Conservation (phyloP, 2,113 vertebrate species). For the Xyliphius kryptos region DNA sequence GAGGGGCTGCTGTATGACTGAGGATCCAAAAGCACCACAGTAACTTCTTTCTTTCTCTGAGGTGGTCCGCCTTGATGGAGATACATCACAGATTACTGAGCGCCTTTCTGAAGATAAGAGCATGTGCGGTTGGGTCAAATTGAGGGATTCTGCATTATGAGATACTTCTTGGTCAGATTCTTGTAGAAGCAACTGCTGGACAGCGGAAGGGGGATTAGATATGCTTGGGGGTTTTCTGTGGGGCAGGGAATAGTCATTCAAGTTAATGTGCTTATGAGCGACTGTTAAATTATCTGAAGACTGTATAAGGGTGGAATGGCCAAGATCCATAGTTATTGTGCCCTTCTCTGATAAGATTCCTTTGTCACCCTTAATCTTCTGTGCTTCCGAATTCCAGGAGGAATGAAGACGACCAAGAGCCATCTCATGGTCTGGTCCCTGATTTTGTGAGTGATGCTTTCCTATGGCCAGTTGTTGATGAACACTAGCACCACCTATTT, state of each 20-base stretch:
- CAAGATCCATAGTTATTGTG: conserved; percentile 50
- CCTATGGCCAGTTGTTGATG: conserved; percentile 53
- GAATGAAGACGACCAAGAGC: conserved; percentile 41
- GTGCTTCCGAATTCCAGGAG: conserved; percentile 50
- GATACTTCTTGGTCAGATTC: conserved; percentile 59
- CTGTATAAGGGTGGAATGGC: conserved; percentile 42
- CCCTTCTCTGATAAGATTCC: conserved; percentile 53
- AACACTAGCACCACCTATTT: conserved; percentile 63
- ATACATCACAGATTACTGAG: conserved; percentile 95
- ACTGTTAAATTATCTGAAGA: conserved; percentile 47
- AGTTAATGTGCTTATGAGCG: conserved; percentile 79
- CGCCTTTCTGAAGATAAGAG: conserved; percentile 68
- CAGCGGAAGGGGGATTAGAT: conserved; percentile 56
- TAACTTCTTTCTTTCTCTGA: conserved; percentile 61
- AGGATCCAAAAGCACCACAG: conserved; percentile 50
- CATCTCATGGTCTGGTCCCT: conserved; percentile 51
- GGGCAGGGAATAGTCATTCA: conserved; percentile 81
- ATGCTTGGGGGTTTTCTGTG: conserved; percentile 66
- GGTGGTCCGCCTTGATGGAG: conserved; percentile 67
- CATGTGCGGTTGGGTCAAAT: conserved; percentile 54
- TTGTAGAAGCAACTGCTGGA: conserved; percentile 68
- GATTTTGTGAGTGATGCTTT: conserved; percentile 56
- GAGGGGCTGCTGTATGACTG: conserved; percentile 64
- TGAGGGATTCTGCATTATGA: conserved; percentile 29
- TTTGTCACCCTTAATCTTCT: conserved; percentile 49